Percentiles rank a stretch among this genome's conserved stretches.
These are phyloP conservation scores for Deroptyus accipitrinus DNA, from an alignment of 2,113 vertebrate genomes.

Conservation along the genomic window DNA sequence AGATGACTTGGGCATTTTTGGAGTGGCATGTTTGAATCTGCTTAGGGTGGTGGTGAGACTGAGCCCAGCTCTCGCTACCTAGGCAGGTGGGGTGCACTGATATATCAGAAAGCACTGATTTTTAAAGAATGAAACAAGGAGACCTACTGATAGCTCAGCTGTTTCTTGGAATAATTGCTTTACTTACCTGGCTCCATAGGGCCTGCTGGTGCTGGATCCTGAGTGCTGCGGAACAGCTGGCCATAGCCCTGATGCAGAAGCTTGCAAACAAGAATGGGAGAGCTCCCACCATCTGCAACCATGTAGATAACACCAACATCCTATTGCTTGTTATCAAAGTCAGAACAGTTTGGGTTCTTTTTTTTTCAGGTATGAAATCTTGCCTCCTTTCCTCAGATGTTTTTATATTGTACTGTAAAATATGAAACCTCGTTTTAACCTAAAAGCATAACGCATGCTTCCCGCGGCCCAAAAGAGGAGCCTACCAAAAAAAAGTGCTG, in stretches of 20 bases:
- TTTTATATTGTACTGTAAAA: neutral
- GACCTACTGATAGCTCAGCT: neutral
- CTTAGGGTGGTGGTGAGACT: neutral
- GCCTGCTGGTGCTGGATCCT: neutral
- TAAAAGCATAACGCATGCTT: neutral
- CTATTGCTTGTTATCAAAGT: neutral
- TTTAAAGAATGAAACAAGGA: neutral
- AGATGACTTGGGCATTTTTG: rapidly evolving
- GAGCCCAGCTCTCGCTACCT: neutral
- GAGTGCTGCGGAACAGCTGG: neutral
- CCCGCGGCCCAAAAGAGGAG: neutral
- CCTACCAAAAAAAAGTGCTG: neutral
- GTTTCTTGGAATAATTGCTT: neutral
- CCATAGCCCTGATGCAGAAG: neutral
- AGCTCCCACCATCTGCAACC: neutral
- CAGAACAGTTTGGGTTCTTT: neutral
- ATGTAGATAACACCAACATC: neutral
- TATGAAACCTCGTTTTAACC: neutral
- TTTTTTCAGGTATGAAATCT: neutral
- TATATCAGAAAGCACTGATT: neutral
- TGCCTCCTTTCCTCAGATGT: neutral
- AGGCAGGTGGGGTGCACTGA: neutral
- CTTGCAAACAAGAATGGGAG: neutral
- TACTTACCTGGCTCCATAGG: neutral
- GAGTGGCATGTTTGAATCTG: neutral